Base-by-base conservation (phyloP, 2,888 invertebrate species). In the Thymelicus sylvestris region DNA sequence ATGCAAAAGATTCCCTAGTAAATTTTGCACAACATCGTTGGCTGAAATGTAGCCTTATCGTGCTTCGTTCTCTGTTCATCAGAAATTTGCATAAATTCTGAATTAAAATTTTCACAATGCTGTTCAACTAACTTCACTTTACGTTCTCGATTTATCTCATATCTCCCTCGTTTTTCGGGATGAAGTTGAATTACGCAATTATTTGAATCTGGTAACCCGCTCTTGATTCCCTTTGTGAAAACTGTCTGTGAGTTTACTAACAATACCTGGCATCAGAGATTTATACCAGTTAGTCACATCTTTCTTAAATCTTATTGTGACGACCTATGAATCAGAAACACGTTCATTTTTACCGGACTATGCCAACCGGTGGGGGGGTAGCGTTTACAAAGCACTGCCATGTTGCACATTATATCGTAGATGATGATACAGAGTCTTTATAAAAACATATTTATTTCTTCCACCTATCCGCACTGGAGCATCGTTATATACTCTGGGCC, bases 71-170 rank as follows among this genome's bases (percentile, higher is more conserved):
- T 13, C 57, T 75, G 75, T 75, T 74, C 74, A 66, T 77, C 76
- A 75, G 59, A 78, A 83, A 88, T 88, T 86, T 83, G 71, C 87
- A 87, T 87, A 84, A 85, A 84, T 77, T 81, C 76, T 72, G 80
- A 83, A 86, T 86, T 83, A 83, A 84, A 83, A 84, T 84, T 82
- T 83, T 81, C 80, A 73, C 71, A 67, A 68, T 72, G 66, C 61
- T 48, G 48, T 62, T 62, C 41, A 50, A 52, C 41, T 60, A 60
- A 60, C 60, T 67, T 67, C 19, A 44, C 66, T 55, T 66, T 59
- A 52, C 31, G 50, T 67, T 57, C 13, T 38, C 19, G 67, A 67
- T 62, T 67, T 61, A 55, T 31, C 62, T 61, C 52, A 52, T 67
- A 60, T 41, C 57, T n/a, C 62, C 6, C 38, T 38, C 50, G 39